Percentiles rank a stretch among this genome's conserved stretches.
These are phyloP conservation scores for Craniophora ligustri DNA, from an alignment of 2,888 invertebrate species.

Conservation along the genomic window DNA sequence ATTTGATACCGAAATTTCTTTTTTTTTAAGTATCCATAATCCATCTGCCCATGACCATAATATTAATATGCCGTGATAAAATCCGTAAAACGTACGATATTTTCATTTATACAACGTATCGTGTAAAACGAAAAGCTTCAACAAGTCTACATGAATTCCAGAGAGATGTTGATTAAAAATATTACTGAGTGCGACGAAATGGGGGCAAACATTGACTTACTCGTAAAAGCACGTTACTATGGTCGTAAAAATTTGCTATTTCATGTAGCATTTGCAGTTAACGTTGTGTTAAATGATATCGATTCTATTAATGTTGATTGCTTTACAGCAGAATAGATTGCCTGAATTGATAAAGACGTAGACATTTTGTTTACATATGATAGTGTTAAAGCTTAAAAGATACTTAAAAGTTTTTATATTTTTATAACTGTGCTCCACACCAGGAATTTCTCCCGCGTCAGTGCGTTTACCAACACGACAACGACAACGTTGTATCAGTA, in stretches of 20 bases:
- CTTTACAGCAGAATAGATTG: not conserved
- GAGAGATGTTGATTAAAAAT: conserved; percentile 48
- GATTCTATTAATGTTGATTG: not conserved
- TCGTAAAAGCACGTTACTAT: conserved; percentile 46
- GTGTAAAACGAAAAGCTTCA: conserved; percentile 24
- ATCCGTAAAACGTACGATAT: conserved; percentile 11
- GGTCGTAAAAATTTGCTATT: conserved; percentile 37
- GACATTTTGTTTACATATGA: not conserved
- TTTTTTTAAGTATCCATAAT: too few species aligned
- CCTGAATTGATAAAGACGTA: not conserved
- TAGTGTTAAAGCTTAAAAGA: too few species aligned
- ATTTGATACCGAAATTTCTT: too few species aligned
- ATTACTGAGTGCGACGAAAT: conserved; percentile 45
- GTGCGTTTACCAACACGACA: too few species aligned
- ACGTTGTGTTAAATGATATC: conserved; percentile 8
- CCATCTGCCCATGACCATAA: not conserved
- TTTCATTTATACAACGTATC: conserved; percentile 24
- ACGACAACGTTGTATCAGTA: too few species aligned
- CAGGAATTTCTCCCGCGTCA: too few species aligned
- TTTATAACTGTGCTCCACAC: too few species aligned
- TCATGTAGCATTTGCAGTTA: conserved; percentile 9
- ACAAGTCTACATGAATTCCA: conserved; percentile 10
- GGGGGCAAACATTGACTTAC: conserved; percentile 45
- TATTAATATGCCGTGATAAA: too few species aligned
- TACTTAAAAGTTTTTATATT: too few species aligned